Evolutionary conservation across 2,888 invertebrate species (phyloP).

Genomic region (Himalopsyche japonica): DNA sequence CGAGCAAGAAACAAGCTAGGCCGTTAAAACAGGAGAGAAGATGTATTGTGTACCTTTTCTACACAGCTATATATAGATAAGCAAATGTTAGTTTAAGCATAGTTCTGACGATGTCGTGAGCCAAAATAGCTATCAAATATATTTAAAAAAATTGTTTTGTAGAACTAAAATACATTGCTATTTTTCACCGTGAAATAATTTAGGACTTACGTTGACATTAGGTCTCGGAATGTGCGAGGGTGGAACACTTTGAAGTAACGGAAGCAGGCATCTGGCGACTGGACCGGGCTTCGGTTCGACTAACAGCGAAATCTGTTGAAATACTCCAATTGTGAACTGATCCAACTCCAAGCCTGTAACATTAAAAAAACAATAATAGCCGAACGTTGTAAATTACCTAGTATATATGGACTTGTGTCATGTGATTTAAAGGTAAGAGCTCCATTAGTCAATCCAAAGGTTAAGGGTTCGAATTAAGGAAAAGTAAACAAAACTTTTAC

Average conservation of each 20-base stretch:
- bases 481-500: too few relatives aligned
- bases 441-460: too few relatives aligned
- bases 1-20: too few relatives aligned
- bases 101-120: neutral
- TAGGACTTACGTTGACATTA: constrained; percentile 61
- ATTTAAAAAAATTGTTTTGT: too few relatives aligned
- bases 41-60: too few relatives aligned
- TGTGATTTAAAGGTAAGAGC: neutral
- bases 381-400: too few relatives aligned
- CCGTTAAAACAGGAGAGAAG: too few relatives aligned
- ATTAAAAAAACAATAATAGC: neutral
- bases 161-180: too few relatives aligned
- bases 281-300: constrained; percentile 85
- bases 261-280: constrained; percentile 76
- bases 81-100: too few relatives aligned
- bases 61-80: too few relatives aligned
- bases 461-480: too few relatives aligned
- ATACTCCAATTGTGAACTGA: constrained; percentile 77
- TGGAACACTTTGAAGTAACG: constrained; percentile 72
- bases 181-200: neutral
- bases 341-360: constrained; percentile 67
- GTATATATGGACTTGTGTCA: neutral
- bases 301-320: constrained; percentile 74
- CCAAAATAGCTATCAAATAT: neutral
- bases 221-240: constrained; percentile 69